These are phyloP conservation scores for Crioceris asparagi DNA, from an alignment of 2,888 invertebrate species.

Conservation along the genomic window DNA sequence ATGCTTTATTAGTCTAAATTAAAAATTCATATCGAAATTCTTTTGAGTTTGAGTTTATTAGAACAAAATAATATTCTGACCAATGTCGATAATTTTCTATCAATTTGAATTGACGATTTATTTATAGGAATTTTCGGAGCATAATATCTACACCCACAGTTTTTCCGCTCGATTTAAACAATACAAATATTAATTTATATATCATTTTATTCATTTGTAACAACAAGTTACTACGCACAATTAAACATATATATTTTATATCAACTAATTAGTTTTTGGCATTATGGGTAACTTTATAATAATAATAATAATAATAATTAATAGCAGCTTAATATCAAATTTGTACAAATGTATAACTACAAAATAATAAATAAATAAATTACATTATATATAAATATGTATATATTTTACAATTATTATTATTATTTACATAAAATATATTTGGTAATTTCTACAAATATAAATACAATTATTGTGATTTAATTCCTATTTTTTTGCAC, in stretches of 20 bases:
- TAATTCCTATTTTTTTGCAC: too few species aligned
- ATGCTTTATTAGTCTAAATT: too few species aligned
- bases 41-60: too few species aligned
- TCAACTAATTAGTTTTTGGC: slow-evolving; percentile 29
- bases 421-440: slow-evolving; percentile 5
- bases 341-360: slow-evolving; percentile 28
- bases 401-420: slow-evolving; percentile 6
- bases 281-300: slow-evolving; percentile 34
- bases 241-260: slow-evolving; percentile 29
- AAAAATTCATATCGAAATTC: too few species aligned
- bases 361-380: slow-evolving; percentile 22
- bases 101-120: too few species aligned
- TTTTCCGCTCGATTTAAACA: too few species aligned
- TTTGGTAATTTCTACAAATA: background rate
- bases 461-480: background rate
- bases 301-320: too few species aligned
- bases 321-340: slow-evolving; percentile 17
- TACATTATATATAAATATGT: slow-evolving; percentile 11
- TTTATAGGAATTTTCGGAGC: too few species aligned
- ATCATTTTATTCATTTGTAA: slow-evolving; percentile 36
- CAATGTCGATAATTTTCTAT: too few species aligned
- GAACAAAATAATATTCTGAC: too few species aligned
- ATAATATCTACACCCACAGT: too few species aligned
- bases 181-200: slow-evolving; percentile 7
- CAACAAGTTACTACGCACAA: slow-evolving; percentile 38